Percentiles rank a stretch among this genome's conserved stretches.
phyloP scores from a whole-genome alignment of 2,113 vertebrate species.

The Protomyctophum bolini region DNA sequence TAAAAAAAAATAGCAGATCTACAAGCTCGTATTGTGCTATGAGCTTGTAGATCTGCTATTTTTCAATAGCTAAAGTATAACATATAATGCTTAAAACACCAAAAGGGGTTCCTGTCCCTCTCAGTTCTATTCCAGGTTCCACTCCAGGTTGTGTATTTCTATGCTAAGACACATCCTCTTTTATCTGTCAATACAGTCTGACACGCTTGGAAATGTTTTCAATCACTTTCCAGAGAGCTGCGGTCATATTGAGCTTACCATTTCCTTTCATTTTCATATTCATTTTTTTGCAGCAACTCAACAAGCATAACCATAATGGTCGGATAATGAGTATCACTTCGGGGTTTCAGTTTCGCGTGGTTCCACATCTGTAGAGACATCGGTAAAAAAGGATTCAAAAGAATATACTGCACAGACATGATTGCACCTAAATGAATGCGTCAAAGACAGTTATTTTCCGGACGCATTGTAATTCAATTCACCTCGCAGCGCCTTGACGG shows the following conservation, averaged over 20 bases:
- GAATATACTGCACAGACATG: slow-evolving; percentile 15
- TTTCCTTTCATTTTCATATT: slow-evolving; percentile 38
- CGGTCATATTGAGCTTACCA: slow-evolving; percentile 51
- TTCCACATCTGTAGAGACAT: slow-evolving; percentile 30
- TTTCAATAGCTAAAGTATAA: too few relatives aligned
- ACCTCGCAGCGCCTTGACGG: slow-evolving; percentile 16
- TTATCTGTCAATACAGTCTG: slow-evolving; percentile 48
- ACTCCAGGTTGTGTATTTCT: too few relatives aligned
- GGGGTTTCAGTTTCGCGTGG: slow-evolving; percentile 10
- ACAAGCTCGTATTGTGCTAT: too few relatives aligned
- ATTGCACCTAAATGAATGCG: slow-evolving; percentile 30
- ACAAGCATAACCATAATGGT: slow-evolving; percentile 50
- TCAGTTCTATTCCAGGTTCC: too few relatives aligned
- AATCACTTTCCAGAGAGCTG: slow-evolving; percentile 39
- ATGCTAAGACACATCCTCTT: slow-evolving; percentile 7
- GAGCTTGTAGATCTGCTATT: too few relatives aligned
- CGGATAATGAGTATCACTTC: slow-evolving; percentile 27
- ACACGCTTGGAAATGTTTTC: slow-evolving; percentile 43
- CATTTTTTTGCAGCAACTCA: slow-evolving; percentile 25
- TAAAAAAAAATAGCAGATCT: too few relatives aligned
- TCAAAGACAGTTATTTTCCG: slow-evolving; percentile 38
- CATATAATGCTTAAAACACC: too few relatives aligned
- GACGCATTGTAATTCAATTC: slow-evolving; percentile 34
- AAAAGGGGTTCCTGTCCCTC: too few relatives aligned
- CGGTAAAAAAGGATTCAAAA: not conserved